Conservation (phyloP, 2,888 invertebrate genomes). For the Xylocampa areola region DNA sequence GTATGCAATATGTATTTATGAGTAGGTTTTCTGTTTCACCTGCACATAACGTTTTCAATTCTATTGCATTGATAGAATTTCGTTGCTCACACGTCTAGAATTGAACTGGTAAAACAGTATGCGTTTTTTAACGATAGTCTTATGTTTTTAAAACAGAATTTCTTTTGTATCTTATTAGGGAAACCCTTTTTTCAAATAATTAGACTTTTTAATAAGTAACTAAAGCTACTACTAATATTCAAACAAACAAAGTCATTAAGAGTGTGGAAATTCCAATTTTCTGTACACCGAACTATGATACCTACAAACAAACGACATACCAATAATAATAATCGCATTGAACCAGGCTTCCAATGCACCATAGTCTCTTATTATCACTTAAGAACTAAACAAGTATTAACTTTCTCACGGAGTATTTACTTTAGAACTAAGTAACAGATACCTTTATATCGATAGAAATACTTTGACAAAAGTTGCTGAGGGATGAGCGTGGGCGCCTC, state of each 20-base stretch:
- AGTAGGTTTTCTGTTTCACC: constrained; percentile 12
- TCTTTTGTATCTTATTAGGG: not conserved
- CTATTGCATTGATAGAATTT: constrained; percentile 16
- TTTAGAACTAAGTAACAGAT: constrained; percentile 13
- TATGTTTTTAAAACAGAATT: too few relatives aligned
- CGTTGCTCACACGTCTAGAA: constrained; percentile 2
- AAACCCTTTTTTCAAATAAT: not conserved
- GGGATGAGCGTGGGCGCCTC: constrained; percentile 11
- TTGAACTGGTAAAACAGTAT: not conserved
- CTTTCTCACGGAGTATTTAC: not conserved
- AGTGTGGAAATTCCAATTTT: too few relatives aligned
- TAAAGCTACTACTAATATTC: too few relatives aligned
- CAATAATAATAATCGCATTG: too few relatives aligned
- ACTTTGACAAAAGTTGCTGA: constrained; percentile 22
- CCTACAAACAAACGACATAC: too few relatives aligned
- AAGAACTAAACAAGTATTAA: constrained; percentile 6
- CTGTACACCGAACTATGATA: too few relatives aligned
- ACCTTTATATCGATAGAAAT: constrained; percentile 18
- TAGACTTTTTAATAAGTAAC: too few relatives aligned
- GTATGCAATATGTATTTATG: constrained; percentile 25
- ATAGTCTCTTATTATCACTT: not conserved
- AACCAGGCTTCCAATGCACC: not conserved
- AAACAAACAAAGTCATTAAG: too few relatives aligned
- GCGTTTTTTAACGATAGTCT: not conserved
- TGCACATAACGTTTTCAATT: constrained; percentile 25